These are phyloP conservation scores for Phylloscopus whistleri DNA, from an alignment of 2,113 vertebrate species.

Conservation along the genomic window DNA sequence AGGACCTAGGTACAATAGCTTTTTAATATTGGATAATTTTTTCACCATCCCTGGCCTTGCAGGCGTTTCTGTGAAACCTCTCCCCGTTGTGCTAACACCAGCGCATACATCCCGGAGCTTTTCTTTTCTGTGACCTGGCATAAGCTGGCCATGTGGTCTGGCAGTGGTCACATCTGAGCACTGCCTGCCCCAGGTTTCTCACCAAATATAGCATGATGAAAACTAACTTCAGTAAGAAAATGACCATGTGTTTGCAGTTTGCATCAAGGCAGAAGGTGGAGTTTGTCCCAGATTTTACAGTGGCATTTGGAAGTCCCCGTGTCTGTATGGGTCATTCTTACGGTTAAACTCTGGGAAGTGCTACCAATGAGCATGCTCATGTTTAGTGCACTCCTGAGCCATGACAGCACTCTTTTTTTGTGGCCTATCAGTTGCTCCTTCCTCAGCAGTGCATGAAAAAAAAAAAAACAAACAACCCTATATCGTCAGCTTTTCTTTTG, in stretches of 20 bases:
- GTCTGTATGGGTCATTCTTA: not conserved
- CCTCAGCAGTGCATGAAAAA: not conserved
- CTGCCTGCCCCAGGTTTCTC: not conserved
- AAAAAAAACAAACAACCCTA: no score
- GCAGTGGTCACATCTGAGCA: not conserved
- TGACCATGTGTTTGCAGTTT: not conserved
- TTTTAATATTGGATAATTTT: not conserved
- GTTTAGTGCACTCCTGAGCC: not conserved
- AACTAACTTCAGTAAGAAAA: not conserved
- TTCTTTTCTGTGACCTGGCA: not conserved
- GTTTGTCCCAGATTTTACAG: not conserved
- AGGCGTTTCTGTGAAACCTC: not conserved
- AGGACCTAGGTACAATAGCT: not conserved
- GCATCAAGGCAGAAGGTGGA: not conserved
- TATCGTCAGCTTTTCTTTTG: not conserved
- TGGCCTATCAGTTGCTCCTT: not conserved
- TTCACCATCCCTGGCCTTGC: not conserved
- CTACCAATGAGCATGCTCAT: not conserved
- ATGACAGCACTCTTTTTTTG: not conserved
- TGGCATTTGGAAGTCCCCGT: accelerated
- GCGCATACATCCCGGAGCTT: not conserved
- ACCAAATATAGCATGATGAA: not conserved
- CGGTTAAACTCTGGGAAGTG: not conserved
- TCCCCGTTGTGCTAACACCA: not conserved
- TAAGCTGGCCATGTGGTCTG: not conserved